Evolutionary conservation across 2,797 vertebrate species (phyloP), one percentile per base, ranked within the genome.

Genomic region (Diglossa cyanea): DNA sequence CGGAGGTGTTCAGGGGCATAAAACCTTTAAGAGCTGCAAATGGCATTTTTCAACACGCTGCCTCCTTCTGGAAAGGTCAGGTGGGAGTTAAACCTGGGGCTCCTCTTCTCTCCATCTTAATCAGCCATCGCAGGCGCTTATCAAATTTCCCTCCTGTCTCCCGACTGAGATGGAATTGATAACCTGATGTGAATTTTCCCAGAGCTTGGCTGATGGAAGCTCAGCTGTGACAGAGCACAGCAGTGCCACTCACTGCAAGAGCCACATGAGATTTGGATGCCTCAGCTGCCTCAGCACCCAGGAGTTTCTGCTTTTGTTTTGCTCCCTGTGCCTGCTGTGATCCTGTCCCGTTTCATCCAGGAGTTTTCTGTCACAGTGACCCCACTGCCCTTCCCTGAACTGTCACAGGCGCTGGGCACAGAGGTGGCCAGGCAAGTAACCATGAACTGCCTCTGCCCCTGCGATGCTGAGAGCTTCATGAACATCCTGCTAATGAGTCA

Each of bases 21-120:
- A 95, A 95, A 94, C 94, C 89, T 96, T 94, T 93, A 86, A 96
- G 92, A 95, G 89, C 91, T 94, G 90, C 65, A 95, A 95, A 91
- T 93, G 93, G 94, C 94, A 96, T 96, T 94, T 94, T 93, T 92
- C 91, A 89, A 35, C 72, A 28, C 0, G 10, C 83, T 55, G 80
- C 71, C 78, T 96, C 65, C 80, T 24, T 40, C 93, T 90, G 0
- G 10, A 96, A 97, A 97, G 96, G 96, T 96, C 96, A 91, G 95
- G 20, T 70, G 94, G 94, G 96, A 96, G 94, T 96, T 96, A 95
- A 95, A 96, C 90, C 79, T 5, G 92, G 92, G 94, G 80, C 85
- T 93, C 57, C 50, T 94, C 88, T 94, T 81, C 95, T 67, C 91
- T 94, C 92, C 94, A 67, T 94, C 97, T 96, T 92, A 95, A 96